Percentiles rank a stretch among this genome's conserved stretches.
Conservation (phyloP, 2,113 vertebrate species). For the Hypomesus transpacificus region DNA sequence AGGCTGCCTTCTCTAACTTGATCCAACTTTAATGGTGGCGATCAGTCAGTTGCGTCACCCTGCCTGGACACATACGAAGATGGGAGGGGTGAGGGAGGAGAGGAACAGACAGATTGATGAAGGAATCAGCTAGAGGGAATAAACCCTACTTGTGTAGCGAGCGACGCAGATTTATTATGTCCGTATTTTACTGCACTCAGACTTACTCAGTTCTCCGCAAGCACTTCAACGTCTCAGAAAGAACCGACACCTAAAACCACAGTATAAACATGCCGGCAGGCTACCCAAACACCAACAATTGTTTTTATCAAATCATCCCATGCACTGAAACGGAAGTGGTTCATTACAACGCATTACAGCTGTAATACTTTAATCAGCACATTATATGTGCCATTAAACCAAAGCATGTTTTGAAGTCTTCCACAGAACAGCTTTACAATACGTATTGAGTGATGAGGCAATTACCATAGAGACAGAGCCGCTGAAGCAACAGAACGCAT, state of each 20-base stretch:
- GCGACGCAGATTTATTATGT: slow-evolving; percentile 18
- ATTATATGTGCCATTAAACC: slow-evolving; percentile 3
- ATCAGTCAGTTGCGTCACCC: slow-evolving; percentile 7
- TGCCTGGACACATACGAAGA: slow-evolving; percentile 5
- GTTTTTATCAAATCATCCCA: neutral
- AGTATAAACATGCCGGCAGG: too few relatives aligned
- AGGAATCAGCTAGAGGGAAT: slow-evolving; percentile 42
- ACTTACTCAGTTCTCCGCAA: neutral
- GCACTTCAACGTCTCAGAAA: neutral
- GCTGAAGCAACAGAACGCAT: slow-evolving; percentile 20
- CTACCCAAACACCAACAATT: neutral
- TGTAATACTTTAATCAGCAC: neutral
- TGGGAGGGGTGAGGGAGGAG: neutral
- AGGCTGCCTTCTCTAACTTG: slow-evolving; percentile 3
- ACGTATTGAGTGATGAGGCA: slow-evolving; percentile 18
- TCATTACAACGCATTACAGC: neutral
- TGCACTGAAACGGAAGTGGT: neutral
- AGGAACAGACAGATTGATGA: slow-evolving; percentile 43
- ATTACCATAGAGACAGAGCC: slow-evolving; percentile 23
- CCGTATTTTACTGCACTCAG: slow-evolving; percentile 23
- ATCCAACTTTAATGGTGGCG: slow-evolving; percentile 9
- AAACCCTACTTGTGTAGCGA: slow-evolving; percentile 30
- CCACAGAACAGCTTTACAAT: slow-evolving; percentile 8
- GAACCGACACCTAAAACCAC: neutral
- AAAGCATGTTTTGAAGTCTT: slow-evolving; percentile 7